phyloP scores from a whole-genome alignment of 2,888 invertebrate species.

The Laspeyria flexula region DNA sequence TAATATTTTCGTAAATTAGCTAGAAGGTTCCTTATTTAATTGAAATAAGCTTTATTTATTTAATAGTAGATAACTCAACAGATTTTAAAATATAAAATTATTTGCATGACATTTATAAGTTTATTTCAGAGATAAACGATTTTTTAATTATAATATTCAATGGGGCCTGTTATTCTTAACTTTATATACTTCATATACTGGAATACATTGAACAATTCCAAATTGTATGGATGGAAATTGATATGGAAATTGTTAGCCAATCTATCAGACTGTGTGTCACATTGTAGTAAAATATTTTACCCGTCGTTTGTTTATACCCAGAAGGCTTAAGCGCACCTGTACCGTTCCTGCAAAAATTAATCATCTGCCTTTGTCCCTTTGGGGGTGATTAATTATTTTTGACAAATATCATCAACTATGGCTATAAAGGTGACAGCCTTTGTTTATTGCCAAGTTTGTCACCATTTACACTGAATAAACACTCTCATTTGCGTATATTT shows the following conservation, averaged over 20 bases:
- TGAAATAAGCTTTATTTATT: no score
- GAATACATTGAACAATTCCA: no score
- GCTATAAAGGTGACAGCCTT: conserved; percentile 41
- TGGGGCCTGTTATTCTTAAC: no score
- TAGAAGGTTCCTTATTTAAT: no score
- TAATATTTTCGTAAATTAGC: no score
- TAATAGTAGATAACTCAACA: no score
- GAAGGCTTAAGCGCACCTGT: conserved; percentile 53
- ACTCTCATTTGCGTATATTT: not conserved
- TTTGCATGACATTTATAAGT: no score
- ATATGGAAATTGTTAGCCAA: not conserved
- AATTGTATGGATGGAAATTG: no score
- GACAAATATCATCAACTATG: conserved; percentile 55
- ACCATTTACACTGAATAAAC: not conserved
- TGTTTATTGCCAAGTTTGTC: conserved; percentile 23
- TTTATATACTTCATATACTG: no score
- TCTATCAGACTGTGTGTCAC: conserved; percentile 12
- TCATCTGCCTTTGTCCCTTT: conserved; percentile 57
- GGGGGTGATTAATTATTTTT: conserved; percentile 61
- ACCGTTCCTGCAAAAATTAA: conserved; percentile 61
- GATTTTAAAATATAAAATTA: no score
- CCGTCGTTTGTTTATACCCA: conserved; percentile 59
- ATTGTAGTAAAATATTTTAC: conserved; percentile 45
- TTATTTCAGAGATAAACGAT: no score
- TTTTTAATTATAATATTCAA: no score